Base-by-base conservation (phyloP, 2,113 vertebrate genomes). In the Lucifuga dentata region DNA sequence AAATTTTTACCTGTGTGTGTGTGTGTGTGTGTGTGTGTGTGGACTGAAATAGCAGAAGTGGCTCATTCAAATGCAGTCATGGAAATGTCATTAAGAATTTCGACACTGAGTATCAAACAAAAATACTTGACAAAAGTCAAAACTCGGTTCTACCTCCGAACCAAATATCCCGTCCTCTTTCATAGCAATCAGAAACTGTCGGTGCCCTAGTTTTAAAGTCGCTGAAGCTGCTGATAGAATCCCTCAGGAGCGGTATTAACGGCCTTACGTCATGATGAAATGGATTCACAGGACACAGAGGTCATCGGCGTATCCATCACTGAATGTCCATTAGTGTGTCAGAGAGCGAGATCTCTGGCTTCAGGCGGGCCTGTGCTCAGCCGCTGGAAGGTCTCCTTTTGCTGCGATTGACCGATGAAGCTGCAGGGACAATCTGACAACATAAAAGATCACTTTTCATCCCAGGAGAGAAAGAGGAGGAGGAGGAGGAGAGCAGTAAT, bases 381-480 rank as follows among this genome's bases (percentile, higher is more conserved):
- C 58, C 56, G 49, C 23, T 36, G 36, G 8, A 23, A 20, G 4
- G 20, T 11, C 38, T 71, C 56, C 62, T 50, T 3, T 40, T 35
- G 19, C 50, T 15, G 17, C 8, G 58, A 67, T 19, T 60, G 69
- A 77, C 38, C 36, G 16, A 64, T 71, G 58, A 58, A 40, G 33
- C 43, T 8, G n/a, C 48, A 23, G 26, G 55, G 59, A 66, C 64
- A 64, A 57, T 45, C 51, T 57, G 62, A 45, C 53, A 73, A 66
- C 71, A 68, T 61, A 50, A 76, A 16, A 51, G 68, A 83, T 90
- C 67, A 16, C 21, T 17, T 86, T 66, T 68, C 60, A 15, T 83
- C 79, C 67, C 71, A 10, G 24, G 72, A 49, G 74, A 59, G 50
- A 35, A 48, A 17, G 55, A 65, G 36, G 62, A 65, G 17, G 45